A percentile compares a stretch with the other conserved stretches of the same genome.
Conservation (phyloP, 2,888 invertebrate genomes). For the Eurytoma adleriae region DNA sequence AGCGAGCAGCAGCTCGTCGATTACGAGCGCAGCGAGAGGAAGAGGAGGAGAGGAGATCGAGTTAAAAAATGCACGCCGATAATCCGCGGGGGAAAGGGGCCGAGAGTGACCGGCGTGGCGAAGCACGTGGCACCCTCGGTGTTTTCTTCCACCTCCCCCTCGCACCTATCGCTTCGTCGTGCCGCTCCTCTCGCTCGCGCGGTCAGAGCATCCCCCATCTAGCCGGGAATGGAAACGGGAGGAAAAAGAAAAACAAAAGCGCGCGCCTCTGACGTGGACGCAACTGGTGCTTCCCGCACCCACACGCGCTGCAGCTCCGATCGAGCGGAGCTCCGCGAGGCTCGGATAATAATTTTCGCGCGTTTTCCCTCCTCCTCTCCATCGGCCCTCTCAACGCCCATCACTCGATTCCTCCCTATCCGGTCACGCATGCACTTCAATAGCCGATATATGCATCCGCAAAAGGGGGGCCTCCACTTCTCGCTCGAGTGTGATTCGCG, state of each 20-base stretch:
- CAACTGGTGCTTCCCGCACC: slow-evolving; percentile 58
- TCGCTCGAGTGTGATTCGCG: background rate
- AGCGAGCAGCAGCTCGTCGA: background rate
- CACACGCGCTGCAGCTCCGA: slow-evolving; percentile 32
- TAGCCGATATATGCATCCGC: slow-evolving; percentile 53
- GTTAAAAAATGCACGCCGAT: slow-evolving; percentile 13
- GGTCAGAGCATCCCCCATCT: background rate
- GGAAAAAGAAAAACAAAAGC: slow-evolving; percentile 32
- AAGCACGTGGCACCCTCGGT: slow-evolving; percentile 14
- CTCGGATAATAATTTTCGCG: slow-evolving; percentile 40
- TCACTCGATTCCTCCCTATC: slow-evolving; percentile 12
- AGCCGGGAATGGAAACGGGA: background rate
- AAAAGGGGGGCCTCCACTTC: background rate
- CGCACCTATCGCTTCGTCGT: slow-evolving; percentile 9
- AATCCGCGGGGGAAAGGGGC: background rate
- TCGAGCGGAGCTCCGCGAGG: slow-evolving; percentile 52
- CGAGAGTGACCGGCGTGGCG: slow-evolving; percentile 19
- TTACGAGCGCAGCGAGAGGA: background rate
- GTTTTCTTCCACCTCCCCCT: slow-evolving; percentile 27
- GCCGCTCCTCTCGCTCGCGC: slow-evolving; percentile 15
- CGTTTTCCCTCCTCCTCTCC: slow-evolving; percentile 42
- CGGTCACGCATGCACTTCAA: slow-evolving; percentile 20
- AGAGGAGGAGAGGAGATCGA: background rate
- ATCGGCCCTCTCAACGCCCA: slow-evolving; percentile 1
- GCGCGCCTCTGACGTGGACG: slow-evolving; percentile 40